Evolutionary conservation across 1,140 invertebrate genomes (phyloP).

Genomic region (Lordiphosa clarofinis): DNA sequence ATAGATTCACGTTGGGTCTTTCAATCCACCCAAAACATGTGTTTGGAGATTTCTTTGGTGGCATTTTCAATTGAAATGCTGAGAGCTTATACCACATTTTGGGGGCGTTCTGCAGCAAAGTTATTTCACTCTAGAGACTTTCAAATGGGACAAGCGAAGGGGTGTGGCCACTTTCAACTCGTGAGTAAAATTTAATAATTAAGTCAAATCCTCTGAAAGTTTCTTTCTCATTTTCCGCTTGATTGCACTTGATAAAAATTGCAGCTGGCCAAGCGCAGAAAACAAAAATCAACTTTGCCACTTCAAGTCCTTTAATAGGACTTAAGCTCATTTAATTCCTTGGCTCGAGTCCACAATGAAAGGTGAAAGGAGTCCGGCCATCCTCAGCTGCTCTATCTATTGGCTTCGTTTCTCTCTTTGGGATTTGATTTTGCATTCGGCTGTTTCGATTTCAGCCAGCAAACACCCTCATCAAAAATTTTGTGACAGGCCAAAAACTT

Average conservation of each 20-base stretch:
- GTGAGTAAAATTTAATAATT: not conserved
- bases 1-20: constrained; percentile 34
- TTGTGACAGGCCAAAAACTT: constrained; percentile 20
- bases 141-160: constrained; percentile 21
- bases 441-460: constrained; percentile 5
- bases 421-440: constrained; percentile 13
- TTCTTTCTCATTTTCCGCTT: constrained; percentile 2
- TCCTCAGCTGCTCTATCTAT: not conserved
- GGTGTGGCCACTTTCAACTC: constrained; percentile 4
- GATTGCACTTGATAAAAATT: not conserved
- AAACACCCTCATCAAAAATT: constrained; percentile 17
- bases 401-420: constrained; percentile 10
- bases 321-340: constrained; percentile 11
- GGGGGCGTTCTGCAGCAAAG: constrained; percentile 38
- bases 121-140: constrained; percentile 47
- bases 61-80: constrained; percentile 48
- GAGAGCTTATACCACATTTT: constrained; percentile 38
- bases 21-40: constrained; percentile 24
- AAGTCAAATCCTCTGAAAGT: too few species aligned
- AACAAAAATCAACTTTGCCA: constrained; percentile 7
- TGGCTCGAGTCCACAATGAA: not conserved
- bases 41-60: constrained; percentile 33
- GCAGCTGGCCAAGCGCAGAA: constrained; percentile 1
- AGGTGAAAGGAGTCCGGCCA: too few species aligned
- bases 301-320: constrained; percentile 1